Evolutionary conservation across 2,888 invertebrate genomes (phyloP), one percentile per base, ranked within the genome.

Genomic region (Brachylomia viminalis): DNA sequence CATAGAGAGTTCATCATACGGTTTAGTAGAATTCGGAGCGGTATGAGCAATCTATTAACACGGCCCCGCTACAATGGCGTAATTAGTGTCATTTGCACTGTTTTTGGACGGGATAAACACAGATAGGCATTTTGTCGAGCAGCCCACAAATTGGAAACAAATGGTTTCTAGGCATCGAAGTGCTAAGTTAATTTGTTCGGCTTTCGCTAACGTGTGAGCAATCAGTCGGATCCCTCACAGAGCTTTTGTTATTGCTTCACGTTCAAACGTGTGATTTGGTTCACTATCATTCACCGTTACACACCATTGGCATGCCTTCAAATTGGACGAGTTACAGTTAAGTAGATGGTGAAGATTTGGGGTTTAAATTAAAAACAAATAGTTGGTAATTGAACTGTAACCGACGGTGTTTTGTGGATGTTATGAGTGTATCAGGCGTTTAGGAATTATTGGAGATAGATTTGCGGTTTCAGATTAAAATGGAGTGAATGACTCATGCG

Each of bases 21-120:
- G 87, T 89, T 87, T 91, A 86, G 78, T 78, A 56, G 90, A 93
- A 94, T 92, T 92, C 90, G 88, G 92, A 91, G 89, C 92, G 88
- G 93, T 95, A 91, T 95, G 94, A 92, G 92, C 92, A 94, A 94
- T 85, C 91, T 82, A 94, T 96, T 96, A 96, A 87, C 96, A 94
- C 94, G 85, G 82, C 89, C 88, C 85, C 90, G 95, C 94, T 91
- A 95, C 92, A 94, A 88, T 83, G 86, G 89, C 93, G 90, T 95
- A 95, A 96, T 96, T 96, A 96, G 96, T 95, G 95, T 95, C 96
- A 95, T 96, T 96, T 93, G 95, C 95, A 95, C 95, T 95, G 91
- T 95, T 95, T 95, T 95, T 94, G 95, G 95, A 95, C 91, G 95
- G 95, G 96, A 96, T 96, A 94, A 95, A 96, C 95, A 95, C 92